Base-by-base conservation (phyloP, 2,888 invertebrate genomes). In the Drosophila hamatofila region DNA sequence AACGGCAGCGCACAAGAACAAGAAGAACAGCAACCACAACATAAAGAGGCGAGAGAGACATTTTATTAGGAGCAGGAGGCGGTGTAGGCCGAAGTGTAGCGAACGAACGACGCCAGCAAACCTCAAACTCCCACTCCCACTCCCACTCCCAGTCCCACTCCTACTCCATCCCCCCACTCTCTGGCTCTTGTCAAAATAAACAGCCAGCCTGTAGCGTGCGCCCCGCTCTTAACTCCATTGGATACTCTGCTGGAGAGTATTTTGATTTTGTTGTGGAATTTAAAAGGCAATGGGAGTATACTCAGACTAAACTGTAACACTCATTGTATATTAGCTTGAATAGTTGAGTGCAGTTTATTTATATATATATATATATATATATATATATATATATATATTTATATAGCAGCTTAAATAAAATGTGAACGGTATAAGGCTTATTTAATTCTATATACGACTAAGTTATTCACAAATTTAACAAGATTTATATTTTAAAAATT, bases 1-100 rank as follows among this genome's bases (percentile, higher is more conserved):
- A 89, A 87, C 78, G 66, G 39, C 62, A 65, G 37, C 49, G 60
- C 68, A 66, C 46, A 72, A 78, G 71, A 78, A 63, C 68, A 83
- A 70, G 74, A 79, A 68, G 25, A 64, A 62, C 54, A 46, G 66
- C 57, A 76, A 66, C 75, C 81, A 64, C 75, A 75, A 73, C 68
- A 76, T 62, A 69, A 69, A 77, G 72, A 51, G 57, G 63, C 64
- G 67, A 77, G 60, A 67, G 66, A 75, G 60, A 73, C 71, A 75
- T 71, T 61, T 63, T 54, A 66, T 59, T 57, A 49, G 44, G 48
- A 55, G 72, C n/a, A 18, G 59, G 58, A 52, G 52, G 46, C 30
- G 2, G 30, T 35, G 62, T 60, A 75, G 69, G 74, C 68, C 52
- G 44, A 30, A 30, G 11, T 30, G 30, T 30, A 39, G 18, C 39